These are phyloP conservation scores for Octonoba sinensis DNA, from an alignment of 2,888 invertebrate genomes.

Conservation along the genomic window DNA sequence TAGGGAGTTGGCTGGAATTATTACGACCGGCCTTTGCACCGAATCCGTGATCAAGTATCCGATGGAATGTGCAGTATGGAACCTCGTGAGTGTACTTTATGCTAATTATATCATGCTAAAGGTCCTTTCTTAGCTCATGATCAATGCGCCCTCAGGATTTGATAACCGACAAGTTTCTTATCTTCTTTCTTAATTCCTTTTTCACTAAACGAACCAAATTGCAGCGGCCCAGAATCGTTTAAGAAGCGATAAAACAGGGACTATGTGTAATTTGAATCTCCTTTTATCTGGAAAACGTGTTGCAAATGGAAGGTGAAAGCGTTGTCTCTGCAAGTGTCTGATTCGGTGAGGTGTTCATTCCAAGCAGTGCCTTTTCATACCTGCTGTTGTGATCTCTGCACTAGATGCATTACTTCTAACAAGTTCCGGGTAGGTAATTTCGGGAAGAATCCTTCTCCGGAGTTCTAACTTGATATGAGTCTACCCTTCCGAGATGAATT, in stretches of 20 bases:
- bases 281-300: slow-evolving; percentile 53
- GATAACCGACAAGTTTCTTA: slow-evolving; percentile 31
- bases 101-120: slow-evolving; percentile 54
- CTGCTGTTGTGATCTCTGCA: slow-evolving; percentile 26
- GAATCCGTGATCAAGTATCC: slow-evolving; percentile 30
- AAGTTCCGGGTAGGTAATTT: slow-evolving; percentile 38
- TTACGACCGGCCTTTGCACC: slow-evolving; percentile 43
- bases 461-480: slow-evolving; percentile 31
- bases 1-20: slow-evolving; percentile 35
- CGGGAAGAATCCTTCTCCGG: slow-evolving; percentile 35
- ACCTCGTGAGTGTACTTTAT: slow-evolving; percentile 39
- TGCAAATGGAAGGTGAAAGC: slow-evolving; percentile 26
- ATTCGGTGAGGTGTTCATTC: background rate
- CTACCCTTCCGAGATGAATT: background rate
- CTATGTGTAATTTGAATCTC: slow-evolving; percentile 33
- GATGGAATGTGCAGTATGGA: slow-evolving; percentile 47
- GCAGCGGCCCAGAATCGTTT: slow-evolving; percentile 22
- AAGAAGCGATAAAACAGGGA: slow-evolving; percentile 43
- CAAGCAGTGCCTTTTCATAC: slow-evolving; percentile 7
- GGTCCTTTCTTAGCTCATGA: slow-evolving; percentile 28
- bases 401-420: slow-evolving; percentile 34
- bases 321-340: slow-evolving; percentile 11
- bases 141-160: slow-evolving; percentile 13
- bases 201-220: slow-evolving; percentile 42
- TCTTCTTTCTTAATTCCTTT: slow-evolving; percentile 39